Conservation (phyloP, 2,888 invertebrate genomes). For the Eledona agricola region DNA sequence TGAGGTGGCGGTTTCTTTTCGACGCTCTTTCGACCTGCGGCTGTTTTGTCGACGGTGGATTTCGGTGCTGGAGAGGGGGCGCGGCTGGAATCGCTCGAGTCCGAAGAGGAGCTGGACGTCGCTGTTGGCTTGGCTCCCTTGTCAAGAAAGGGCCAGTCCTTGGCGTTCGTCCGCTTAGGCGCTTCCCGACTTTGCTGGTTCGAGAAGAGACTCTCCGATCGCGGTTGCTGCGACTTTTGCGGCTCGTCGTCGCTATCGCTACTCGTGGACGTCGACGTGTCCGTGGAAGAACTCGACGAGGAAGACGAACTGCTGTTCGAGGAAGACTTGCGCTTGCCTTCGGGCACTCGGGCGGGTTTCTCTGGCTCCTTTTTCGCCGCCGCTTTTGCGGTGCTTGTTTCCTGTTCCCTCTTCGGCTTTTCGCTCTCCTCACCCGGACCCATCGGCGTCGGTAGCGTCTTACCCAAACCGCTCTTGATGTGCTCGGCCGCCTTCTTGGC, state of each 20-base stretch:
- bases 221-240: conserved; percentile 46
- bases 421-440: conserved; percentile 59
- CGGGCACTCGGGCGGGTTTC: conserved; percentile 55
- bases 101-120: conserved; percentile 68
- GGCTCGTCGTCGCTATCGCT: conserved; percentile 68
- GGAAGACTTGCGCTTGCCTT: conserved; percentile 64
- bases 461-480: conserved; percentile 81
- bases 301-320: conserved; percentile 68
- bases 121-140: conserved; percentile 77
- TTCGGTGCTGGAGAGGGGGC: conserved; percentile 53
- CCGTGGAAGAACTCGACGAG: conserved; percentile 62
- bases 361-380: conserved; percentile 36
- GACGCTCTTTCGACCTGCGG: conserved; percentile 39
- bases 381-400: conserved; percentile 42
- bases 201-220: conserved; percentile 58
- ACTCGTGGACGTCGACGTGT: conserved; percentile 65
- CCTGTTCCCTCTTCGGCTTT: conserved; percentile 51
- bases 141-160: conserved; percentile 83
- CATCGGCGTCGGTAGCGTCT: conserved; percentile 55
- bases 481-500: conserved; percentile 92
- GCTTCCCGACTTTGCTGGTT: conserved; percentile 49
- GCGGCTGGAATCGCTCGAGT: conserved; percentile 64
- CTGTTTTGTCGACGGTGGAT: conserved; percentile 43
- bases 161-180: conserved; percentile 61
- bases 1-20: conserved; percentile 70